phyloP scores from a whole-genome alignment of 2,113 vertebrate species.

The Herpailurus yagouaroundi region DNA sequence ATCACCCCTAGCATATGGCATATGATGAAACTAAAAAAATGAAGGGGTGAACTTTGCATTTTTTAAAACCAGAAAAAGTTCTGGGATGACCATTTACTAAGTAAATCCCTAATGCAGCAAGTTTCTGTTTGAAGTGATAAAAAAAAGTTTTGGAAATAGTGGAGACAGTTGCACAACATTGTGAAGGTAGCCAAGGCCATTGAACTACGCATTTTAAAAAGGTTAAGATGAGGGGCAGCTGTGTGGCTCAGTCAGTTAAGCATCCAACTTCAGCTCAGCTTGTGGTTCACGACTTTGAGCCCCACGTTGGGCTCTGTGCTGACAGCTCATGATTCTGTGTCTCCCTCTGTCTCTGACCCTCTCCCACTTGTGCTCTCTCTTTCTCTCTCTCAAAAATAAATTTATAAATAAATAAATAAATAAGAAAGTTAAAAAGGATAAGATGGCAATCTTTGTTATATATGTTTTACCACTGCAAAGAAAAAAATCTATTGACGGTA shows the following conservation, averaged over 20 bases:
- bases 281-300: too few species aligned
- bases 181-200: not conserved
- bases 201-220: not conserved
- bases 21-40: not conserved
- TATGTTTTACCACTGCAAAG: not conserved
- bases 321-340: too few species aligned
- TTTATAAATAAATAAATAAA: too few species aligned
- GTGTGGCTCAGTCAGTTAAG: too few species aligned
- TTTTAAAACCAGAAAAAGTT: not conserved
- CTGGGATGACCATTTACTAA: constrained; percentile 32
- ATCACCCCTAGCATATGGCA: not conserved
- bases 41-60: not conserved
- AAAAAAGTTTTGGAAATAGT: not conserved
- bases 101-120: not conserved
- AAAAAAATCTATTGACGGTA: not conserved
- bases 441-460: not conserved
- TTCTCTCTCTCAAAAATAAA: too few species aligned
- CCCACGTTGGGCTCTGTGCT: too few species aligned
- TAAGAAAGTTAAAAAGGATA: not conserved
- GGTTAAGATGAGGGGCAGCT: not conserved
- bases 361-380: too few species aligned
- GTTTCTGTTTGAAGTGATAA: not conserved
- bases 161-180: not conserved
- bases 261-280: too few species aligned
- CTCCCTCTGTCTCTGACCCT: too few species aligned